Base-by-base conservation (phyloP, 2,113 vertebrate species). In the Lampris incognitus region DNA sequence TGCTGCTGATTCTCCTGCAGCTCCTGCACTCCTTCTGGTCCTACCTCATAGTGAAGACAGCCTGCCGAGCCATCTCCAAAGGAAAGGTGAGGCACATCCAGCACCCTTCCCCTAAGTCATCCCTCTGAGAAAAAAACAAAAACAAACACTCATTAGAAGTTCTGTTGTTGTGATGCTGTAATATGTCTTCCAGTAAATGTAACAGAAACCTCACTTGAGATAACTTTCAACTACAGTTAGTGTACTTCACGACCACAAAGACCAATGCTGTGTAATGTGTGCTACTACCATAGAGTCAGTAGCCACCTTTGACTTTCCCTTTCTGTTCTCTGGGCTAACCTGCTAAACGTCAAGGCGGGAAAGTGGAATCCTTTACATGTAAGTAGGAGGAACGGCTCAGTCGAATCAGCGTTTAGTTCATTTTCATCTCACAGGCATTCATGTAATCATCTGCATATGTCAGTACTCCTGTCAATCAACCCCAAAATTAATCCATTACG, bases 361-460 rank as follows among this genome's bases (percentile, higher is more conserved):
- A 99, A 98, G 88, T 98, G 97, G 97, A 98, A 97, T 93, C 97
- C 97, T 69, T 96, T 99, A 94, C 96, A 97, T 86, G 98, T 99
- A 95, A 99, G 97, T 98, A 87, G 57, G 9, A 1, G 0, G 24
- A 55, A 51, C 13, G n/a, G 44, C n/a, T 40, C 6, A 52, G 9
- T 72, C 3, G 36, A 4, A 11, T 6, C 42, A 2, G 1, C 65
- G 42, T 62, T 68, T 48, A 10, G 57, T 76, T 69, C 67, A 11
- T 38, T 46, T 0, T 44, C 13, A 13, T 57, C 42, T 36, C 42
- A 57, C 54, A 52, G n/a, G 38, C 49, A n/a, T 49, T 66, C 38
- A 69, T 13, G 24, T 71, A 5, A 46, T 61, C 24, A 55, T 62
- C 76, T 74, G 9, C 7, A 50, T 63, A 37, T 46, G 13, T 40